A percentile compares a stretch with the other conserved stretches of the same genome.
Conservation (phyloP, 1,140 invertebrate genomes). For the Apis florea region DNA sequence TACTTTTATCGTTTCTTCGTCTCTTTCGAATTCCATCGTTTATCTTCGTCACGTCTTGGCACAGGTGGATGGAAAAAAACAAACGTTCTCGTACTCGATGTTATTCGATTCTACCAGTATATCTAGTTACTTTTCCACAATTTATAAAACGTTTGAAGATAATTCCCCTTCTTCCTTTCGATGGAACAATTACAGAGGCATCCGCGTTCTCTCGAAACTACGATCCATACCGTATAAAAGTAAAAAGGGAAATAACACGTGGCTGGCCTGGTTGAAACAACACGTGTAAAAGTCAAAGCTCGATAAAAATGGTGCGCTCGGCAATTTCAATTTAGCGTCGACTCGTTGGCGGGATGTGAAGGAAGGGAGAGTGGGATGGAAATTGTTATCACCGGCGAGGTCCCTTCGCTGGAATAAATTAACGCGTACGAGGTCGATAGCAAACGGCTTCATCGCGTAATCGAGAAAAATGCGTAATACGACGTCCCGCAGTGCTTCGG, state of each 20-base stretch:
- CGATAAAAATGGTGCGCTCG: background rate
- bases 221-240: too few relatives aligned
- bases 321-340: constrained; percentile 41
- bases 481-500: constrained; percentile 29
- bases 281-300: background rate
- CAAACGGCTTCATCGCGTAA: constrained; percentile 49
- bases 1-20: background rate
- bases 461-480: constrained; percentile 60
- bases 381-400: constrained; percentile 31
- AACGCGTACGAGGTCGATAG: constrained; percentile 32
- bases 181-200: too few relatives aligned
- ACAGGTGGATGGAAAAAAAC: too few relatives aligned
- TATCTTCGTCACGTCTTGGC: too few relatives aligned
- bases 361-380: constrained; percentile 13
- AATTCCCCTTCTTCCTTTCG: too few relatives aligned
- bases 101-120: too few relatives aligned
- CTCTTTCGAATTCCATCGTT: background rate
- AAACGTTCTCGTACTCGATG: too few relatives aligned
- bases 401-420: constrained; percentile 36
- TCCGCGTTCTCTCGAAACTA: too few relatives aligned
- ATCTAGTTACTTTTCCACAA: too few relatives aligned
- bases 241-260: too few relatives aligned
- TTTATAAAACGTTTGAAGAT: too few relatives aligned
- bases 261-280: too few relatives aligned
- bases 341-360: background rate